Evolutionary conservation across 2,888 invertebrate genomes (phyloP), one percentile per base, ranked within the genome.

Genomic region (Rotaria magnacalcarata): DNA sequence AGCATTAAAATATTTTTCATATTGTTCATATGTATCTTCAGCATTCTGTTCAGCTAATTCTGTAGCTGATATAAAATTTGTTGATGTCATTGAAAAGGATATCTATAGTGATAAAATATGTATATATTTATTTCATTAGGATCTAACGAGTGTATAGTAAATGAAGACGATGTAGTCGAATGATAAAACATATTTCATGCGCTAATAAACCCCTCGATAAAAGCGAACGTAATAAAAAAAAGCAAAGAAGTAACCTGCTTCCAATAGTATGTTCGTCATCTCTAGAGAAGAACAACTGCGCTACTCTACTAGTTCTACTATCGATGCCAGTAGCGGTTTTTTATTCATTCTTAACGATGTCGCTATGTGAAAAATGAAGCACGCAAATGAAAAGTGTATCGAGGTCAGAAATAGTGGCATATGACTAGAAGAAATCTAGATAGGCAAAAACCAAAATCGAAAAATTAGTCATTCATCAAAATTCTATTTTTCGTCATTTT

Each of bases 11-110:
- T 67, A 67, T 34, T 67, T 67, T 67, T 67, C 67, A 19, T 67
- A 67, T 67, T 67, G 67, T 27, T 67, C 67, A 67, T 67, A 67
- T 0, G 67, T 67, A 67, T 67, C 67, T 34, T 67, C 67, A 34
- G 67, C 34, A 19, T 67, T 34, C 34, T 67, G 67, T 19, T 67
- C 67, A 67, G 67, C 67, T 67, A 67, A 67, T 27, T 1, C 67
- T 27, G 34, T 67, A 34, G 67, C 67, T 34, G 67, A 60, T 11
- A 60, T 27, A 0, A 14, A 16, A 34, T 67, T 27, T 34, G 34
- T 67, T 34, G 67, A 16, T 67, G 67, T 7, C 67, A 67, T 67
- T 19, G 16, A 19, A 52, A 5, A 5, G 34, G 5, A 34, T 67
- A 67, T 67, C 67, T 67, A 67, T 27, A 34, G 34, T 34, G 11